Evolutionary conservation across 2,797 vertebrate species (phyloP), one percentile per base, ranked within the genome.

Genomic region (Molossus molossus): DNA sequence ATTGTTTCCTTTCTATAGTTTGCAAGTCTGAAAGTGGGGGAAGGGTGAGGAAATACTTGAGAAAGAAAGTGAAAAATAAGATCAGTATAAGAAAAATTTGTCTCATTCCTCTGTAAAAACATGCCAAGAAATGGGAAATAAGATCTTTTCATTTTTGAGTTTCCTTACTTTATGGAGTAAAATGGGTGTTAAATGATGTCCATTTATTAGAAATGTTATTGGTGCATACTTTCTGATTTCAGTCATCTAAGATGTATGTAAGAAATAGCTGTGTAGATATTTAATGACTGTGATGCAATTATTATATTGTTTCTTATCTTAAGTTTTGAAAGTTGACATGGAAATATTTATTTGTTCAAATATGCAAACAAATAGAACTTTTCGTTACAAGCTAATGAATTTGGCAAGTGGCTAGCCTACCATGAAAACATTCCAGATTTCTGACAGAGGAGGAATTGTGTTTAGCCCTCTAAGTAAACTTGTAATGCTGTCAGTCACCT

Each of bases 31-130:
- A n/a, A 87, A 69, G 27, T 77, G 9, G 53, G 9, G 37, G 25
- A 50, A 82, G 37, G 14, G 37, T 33, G 33, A 76, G 27, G 29
- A 50, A 85, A 53, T 91, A 92, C 40, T 92, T 90, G 45, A 80
- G 21, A 87, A 92, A 94, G 55, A 90, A 85, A 82, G 48, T 77
- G 11, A 92, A 96, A 96, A 92, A 62, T 64, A 83, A 90, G 62
- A 77, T 77, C 40, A 62, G 73, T 90, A 57, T 84, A 69, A 95
- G 73, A 92, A 94, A 96, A 67, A 33, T 87, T 82, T 95, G 81
- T 85, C 21, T 95, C 77, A 93, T 88, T 93, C 25, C 40, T 88
- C 79, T 94, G 53, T 84, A 65, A 80, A 92, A 92, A 57, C 62
- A 77, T 58, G 62, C 81, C 81, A 94, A 92, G 67, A 87, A 90